phyloP scores from a whole-genome alignment of 2,888 invertebrate species.

The Dasypolia templi region DNA sequence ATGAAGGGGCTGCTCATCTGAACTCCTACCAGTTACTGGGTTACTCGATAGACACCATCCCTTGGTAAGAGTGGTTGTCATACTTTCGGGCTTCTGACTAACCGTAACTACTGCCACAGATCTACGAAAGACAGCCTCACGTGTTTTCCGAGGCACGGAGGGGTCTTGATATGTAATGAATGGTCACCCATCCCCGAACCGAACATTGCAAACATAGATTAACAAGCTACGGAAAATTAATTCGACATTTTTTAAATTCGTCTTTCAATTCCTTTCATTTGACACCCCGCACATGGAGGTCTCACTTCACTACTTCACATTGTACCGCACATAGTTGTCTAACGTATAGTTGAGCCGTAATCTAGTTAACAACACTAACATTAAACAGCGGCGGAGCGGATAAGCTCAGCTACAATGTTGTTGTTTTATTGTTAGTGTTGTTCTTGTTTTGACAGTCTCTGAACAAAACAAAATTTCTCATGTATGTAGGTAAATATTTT shows the following conservation, averaged over 20 bases:
- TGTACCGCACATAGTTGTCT: background rate
- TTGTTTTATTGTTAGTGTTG: background rate
- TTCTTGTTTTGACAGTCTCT: background rate
- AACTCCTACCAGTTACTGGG: background rate
- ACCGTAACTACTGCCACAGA: background rate
- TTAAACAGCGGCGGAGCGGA: background rate
- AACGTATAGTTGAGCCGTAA: background rate
- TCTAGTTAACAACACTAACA: background rate
- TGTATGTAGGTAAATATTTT: background rate
- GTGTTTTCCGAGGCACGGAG: background rate
- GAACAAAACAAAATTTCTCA: background rate
- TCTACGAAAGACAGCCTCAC: background rate
- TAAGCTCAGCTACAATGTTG: background rate
- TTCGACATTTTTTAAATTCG: background rate
- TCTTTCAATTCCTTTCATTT: background rate
- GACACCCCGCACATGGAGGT: background rate
- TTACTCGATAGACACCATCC: background rate
- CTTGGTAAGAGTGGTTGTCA: background rate
- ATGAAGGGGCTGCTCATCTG: background rate
- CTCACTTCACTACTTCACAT: background rate
- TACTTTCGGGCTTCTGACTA: background rate
- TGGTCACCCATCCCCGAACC: background rate
- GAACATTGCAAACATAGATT: background rate
- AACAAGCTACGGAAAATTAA: background rate
- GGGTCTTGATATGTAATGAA: background rate